Evolutionary conservation across 2,113 vertebrate genomes (phyloP).

Genomic region (Mormyrus iriodes): DNA sequence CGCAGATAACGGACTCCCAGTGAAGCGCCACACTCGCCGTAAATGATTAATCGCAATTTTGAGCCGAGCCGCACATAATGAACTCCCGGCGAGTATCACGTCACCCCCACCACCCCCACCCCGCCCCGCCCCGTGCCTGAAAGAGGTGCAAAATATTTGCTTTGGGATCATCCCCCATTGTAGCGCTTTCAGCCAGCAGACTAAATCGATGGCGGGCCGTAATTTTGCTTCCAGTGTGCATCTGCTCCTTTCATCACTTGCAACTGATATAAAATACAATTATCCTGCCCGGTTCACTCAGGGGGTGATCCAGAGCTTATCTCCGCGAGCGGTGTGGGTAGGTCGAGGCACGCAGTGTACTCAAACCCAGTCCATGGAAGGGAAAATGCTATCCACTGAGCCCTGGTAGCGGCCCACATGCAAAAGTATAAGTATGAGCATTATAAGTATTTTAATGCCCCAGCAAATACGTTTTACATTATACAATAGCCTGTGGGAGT

Average conservation of each 20-base stretch:
- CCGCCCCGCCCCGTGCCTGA: neutral
- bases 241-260: neutral
- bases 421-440: neutral
- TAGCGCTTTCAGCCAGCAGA: neutral
- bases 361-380: neutral
- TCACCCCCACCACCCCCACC: too few species aligned
- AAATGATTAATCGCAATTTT: conserved; percentile 3
- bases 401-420: neutral
- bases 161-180: neutral
- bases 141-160: neutral
- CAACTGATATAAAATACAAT: neutral
- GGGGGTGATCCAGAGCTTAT: neutral
- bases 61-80: neutral
- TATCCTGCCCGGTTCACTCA: neutral
- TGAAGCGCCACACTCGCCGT: neutral
- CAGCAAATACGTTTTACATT: neutral
- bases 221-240: neutral
- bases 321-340: neutral
- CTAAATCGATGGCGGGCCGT: neutral
- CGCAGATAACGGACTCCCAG: neutral
- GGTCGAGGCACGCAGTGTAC: neutral
- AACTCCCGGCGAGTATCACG: neutral
- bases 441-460: neutral
- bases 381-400: neutral
- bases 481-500: neutral